Base-by-base conservation (phyloP, 2,888 invertebrate species). In the Sphaerophoria rueppellii region DNA sequence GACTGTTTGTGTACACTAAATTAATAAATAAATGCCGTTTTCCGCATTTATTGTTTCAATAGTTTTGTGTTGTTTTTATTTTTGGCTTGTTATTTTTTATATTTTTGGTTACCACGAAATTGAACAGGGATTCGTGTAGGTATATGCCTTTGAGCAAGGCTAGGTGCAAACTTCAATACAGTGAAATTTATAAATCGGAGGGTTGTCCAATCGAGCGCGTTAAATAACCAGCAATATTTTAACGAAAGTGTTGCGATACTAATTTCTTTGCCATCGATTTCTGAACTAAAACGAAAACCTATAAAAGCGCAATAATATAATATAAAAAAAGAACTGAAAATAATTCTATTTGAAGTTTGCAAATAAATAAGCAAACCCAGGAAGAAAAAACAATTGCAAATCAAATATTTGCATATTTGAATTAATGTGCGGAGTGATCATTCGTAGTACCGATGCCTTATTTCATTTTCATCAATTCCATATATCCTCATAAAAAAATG, bases 11-110 rank as follows among this genome's bases (percentile, higher is more conserved):
- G 86, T 86, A 82, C 86, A 86, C 82, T 86, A 86, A 86, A 86
- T 86, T 86, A 82, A 82, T 86, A 86, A 85, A 85, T 85, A 85
- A 85, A 85, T 81, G 85, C 63, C 69, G 73, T 69, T 81, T 81
- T 72, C 40, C 76, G 73, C 63, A 76, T 85, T 85, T 81, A 81
- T 81, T 85, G 76, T 85, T 81, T 85, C 72, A 76, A 77, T 81
- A 85, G 72, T 65, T 74, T 40, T 63, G 60, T 63, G 24, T 52
- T 63, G 14, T 55, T 61, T 11, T 43, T 43, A 52, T 60, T 58
- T 52, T 61, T 40, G 5, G 5, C 12, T 50, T 63, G 50, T 65
- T 16, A 6, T 40, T 67, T 60, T 58, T 37, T n/a, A 16, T 55
- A 9, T 40, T 43, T 65, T 34, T 65, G 16, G 40, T 76, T 7